Evolutionary conservation across 2,113 vertebrate genomes (phyloP), one percentile per base, ranked within the genome.

Genomic region (Halichoeres trimaculatus): DNA sequence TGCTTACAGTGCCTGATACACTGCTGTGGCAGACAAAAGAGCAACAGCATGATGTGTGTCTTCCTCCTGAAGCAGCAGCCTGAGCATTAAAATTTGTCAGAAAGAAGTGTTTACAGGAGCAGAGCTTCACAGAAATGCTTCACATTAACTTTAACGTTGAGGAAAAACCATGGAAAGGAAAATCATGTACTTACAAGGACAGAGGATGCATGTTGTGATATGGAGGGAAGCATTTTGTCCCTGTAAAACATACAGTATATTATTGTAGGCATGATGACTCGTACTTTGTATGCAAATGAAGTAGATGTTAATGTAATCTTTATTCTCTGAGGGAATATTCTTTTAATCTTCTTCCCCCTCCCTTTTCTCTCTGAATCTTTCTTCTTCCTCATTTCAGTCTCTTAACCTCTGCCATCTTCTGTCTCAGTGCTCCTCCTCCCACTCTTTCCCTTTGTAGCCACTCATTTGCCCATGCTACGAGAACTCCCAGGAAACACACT

Each of bases 1-100:
- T 57, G 51, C 45, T 41, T 10, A 17, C 58, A 60, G 70, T 19
- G 16, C 2, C 12, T 65, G 52, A 30, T 30, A 26, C 30, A 38
- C 47, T n/a, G 13, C 70, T 58, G 78, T 56, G 66, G 17, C 56
- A 38, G 47, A 38, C 52, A 54, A 41, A 53, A 24, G 63, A 68
- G 36, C 53, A 34, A 41, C 52, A 52, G 43, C 63, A 30, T 13
- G 76, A 78, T 45, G 7, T 35, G 22, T 43, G 19, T 59, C 24
- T 50, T 8, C 60, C 50, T 65, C 61, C 60, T 70, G 55, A 61
- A 35, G 48, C 63, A 54, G 38, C 20, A 2, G 50, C 23, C 63
- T 8, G 41, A 22, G 17, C n/a, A 24, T 50, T 26, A 24, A 41
- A 40, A 11, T 48, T 20, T 48, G 19, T 59, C 30, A 69, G 16